Conservation (phyloP, 2,797 vertebrate species). For the Diglossa cyanea region DNA sequence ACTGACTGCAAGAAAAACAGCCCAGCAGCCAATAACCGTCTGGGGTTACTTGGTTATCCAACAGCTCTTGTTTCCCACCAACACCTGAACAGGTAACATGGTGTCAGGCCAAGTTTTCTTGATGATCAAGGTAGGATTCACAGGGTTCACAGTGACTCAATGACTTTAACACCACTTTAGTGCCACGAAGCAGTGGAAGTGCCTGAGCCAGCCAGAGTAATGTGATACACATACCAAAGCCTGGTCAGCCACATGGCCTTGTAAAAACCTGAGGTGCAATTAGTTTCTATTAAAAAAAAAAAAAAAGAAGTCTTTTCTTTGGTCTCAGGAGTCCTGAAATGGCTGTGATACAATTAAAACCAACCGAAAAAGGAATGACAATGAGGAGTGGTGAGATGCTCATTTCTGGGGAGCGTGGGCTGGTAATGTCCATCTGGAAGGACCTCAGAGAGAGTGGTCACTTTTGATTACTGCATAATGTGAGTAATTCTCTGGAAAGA, state of each 20-base stretch:
- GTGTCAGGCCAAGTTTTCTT: background rate
- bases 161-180: background rate
- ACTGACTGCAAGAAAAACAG: background rate
- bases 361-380: background rate
- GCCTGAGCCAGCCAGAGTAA: background rate
- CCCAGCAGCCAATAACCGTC: background rate
- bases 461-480: constrained; percentile 56
- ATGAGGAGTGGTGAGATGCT: constrained; percentile 15
- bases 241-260: background rate
- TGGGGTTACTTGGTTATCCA: background rate
- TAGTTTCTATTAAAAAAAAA: background rate
- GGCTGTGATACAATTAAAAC: background rate
- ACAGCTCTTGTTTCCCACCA: background rate
- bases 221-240: background rate
- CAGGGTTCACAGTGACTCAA: background rate
- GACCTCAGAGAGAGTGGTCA: constrained; percentile 60
- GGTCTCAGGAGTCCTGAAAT: background rate
- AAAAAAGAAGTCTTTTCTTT: background rate
- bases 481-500: constrained; percentile 65
- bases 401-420: constrained; percentile 42
- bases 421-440: constrained; percentile 45
- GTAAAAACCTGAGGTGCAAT: constrained; percentile 14
- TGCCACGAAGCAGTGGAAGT: background rate
- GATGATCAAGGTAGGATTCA: background rate
- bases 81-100: background rate